Percentiles rank a stretch among this genome's conserved stretches.
Conservation (phyloP, 2,888 invertebrate genomes). For the Zeuzera pyrina region DNA sequence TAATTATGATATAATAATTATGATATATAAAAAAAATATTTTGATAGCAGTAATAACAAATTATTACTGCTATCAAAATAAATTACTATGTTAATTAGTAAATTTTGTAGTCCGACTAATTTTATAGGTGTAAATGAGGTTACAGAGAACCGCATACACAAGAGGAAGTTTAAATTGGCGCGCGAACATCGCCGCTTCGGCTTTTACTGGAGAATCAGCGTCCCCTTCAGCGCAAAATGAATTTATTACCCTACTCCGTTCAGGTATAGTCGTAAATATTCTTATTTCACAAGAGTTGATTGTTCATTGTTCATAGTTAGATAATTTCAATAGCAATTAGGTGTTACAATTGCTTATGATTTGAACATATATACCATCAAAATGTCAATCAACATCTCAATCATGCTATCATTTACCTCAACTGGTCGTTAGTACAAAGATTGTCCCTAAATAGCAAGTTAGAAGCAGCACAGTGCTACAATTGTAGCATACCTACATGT, state of each 20-base stretch:
- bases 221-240: constrained; percentile 56
- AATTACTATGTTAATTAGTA: neutral
- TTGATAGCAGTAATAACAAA: too few relatives aligned
- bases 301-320: constrained; percentile 48
- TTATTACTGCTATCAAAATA: too few relatives aligned
- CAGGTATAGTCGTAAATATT: constrained; percentile 57
- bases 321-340: constrained; percentile 31
- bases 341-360: constrained; percentile 10
- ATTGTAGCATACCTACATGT: too few relatives aligned
- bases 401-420: too few relatives aligned
- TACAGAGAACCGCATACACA: constrained; percentile 44
- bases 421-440: too few relatives aligned
- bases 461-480: too few relatives aligned
- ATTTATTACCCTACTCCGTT: constrained; percentile 55
- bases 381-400: too few relatives aligned
- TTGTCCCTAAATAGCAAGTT: too few relatives aligned
- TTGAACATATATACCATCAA: too few relatives aligned
- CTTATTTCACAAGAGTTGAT: constrained; percentile 45
- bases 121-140: constrained; percentile 39
- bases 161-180: constrained; percentile 57
- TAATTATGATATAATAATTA: too few relatives aligned
- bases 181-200: constrained; percentile 39
- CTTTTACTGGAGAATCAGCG: constrained; percentile 56
- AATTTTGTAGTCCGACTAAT: constrained; percentile 31
- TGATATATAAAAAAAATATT: too few relatives aligned